Evolutionary conservation across 1,140 invertebrate species (phyloP).

Genomic region (Pantala flavescens): DNA sequence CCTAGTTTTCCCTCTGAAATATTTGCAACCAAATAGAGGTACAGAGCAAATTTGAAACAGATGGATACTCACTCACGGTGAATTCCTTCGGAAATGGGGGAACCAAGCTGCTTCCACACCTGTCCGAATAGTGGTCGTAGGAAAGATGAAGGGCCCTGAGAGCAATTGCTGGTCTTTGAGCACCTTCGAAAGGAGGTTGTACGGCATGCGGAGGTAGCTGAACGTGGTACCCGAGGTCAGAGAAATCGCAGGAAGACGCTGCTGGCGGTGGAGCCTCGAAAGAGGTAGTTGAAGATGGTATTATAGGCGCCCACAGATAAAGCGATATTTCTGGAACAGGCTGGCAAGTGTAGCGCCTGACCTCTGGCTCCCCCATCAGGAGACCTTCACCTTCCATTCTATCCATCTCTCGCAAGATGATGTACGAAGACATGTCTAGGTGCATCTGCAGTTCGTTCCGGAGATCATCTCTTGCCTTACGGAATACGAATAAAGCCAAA

Average conservation of each 20-base stretch:
- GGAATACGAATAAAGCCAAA: too few species aligned
- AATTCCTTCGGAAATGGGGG: background rate
- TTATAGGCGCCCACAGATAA: background rate
- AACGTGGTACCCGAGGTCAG: background rate
- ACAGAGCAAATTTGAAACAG: background rate
- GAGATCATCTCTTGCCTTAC: background rate
- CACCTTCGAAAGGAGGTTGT: background rate
- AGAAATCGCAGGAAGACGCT: background rate
- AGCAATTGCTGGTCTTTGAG: background rate
- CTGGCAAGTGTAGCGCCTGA: background rate
- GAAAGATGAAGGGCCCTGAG: background rate
- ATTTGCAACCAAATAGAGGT: too few species aligned
- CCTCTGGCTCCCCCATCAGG: background rate
- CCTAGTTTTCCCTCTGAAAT: too few species aligned
- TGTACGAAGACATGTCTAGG: background rate
- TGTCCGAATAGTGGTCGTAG: background rate
- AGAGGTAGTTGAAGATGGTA: background rate
- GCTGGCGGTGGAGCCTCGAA: background rate
- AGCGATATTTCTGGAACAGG: background rate
- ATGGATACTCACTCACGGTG: background rate
- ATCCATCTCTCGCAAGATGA: background rate
- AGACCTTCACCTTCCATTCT: background rate
- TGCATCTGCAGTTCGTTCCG: background rate
- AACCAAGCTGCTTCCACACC: background rate
- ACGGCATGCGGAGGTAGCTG: background rate